Conservation (phyloP, 2,113 vertebrate species). For the Prionailurus bengalensis region DNA sequence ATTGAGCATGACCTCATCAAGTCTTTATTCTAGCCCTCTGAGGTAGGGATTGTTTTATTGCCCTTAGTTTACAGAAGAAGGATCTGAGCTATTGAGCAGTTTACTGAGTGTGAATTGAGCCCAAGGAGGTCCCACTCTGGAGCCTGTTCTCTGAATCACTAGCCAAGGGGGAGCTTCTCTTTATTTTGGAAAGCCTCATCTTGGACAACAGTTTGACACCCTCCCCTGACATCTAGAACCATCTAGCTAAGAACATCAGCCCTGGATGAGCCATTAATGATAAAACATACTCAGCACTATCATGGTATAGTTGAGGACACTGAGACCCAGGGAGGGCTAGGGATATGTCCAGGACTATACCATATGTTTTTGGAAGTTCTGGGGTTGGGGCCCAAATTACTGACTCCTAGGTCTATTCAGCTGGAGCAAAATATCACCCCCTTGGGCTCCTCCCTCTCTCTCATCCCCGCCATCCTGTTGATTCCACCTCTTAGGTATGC, state of each 20-base stretch:
- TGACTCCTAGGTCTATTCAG: neutral
- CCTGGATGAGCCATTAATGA: neutral
- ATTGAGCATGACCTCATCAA: neutral
- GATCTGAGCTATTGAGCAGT: neutral
- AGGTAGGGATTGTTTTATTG: neutral
- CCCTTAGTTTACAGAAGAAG: neutral
- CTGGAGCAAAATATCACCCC: neutral
- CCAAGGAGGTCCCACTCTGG: neutral
- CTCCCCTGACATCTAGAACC: neutral
- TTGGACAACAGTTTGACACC: neutral
- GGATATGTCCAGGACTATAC: neutral
- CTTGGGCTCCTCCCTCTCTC: neutral
- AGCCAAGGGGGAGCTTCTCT: neutral
- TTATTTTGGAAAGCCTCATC: neutral
- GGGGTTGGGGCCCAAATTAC: neutral
- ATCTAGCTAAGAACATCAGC: conserved; percentile 9
- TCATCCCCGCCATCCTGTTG: neutral
- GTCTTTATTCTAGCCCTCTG: neutral
- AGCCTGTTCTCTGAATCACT: neutral
- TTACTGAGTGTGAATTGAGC: neutral
- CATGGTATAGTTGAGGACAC: neutral
- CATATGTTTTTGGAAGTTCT: neutral
- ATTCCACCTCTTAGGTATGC: neutral
- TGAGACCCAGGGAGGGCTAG: neutral
- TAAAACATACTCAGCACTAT: neutral